Evolutionary conservation across 2,113 vertebrate species (phyloP).

Genomic region (Narcine bancroftii): DNA sequence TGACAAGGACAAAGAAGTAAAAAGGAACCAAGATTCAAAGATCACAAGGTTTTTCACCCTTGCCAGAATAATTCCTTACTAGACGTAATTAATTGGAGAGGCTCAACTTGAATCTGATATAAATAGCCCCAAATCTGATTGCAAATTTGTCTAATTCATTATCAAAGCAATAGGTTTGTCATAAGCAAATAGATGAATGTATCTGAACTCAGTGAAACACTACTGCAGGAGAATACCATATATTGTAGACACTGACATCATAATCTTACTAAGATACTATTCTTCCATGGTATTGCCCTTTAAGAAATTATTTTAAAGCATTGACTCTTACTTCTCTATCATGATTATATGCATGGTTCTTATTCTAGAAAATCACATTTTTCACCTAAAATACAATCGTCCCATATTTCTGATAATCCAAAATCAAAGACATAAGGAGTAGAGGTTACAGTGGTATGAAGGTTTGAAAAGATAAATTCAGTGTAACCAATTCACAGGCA

Average conservation of each 20-base stretch:
- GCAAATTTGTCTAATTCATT: constrained; percentile 6
- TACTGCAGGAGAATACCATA: not conserved
- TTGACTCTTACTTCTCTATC: not conserved
- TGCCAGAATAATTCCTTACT: constrained; percentile 1
- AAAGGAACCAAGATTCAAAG: constrained; percentile 25
- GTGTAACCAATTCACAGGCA: not conserved
- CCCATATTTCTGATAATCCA: not conserved
- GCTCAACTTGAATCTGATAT: constrained; percentile 23
- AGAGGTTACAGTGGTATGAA: constrained; percentile 9
- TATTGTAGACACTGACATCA: not conserved
- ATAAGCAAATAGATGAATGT: constrained; percentile 18
- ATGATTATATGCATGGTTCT: not conserved
- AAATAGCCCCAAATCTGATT: constrained; percentile 25
- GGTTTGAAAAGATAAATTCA: not conserved
- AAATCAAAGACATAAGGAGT: not conserved
- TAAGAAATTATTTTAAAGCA: not conserved
- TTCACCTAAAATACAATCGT: not conserved
- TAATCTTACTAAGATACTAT: not conserved
- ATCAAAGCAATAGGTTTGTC: not conserved
- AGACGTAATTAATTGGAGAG: not conserved
- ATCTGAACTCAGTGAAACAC: not conserved
- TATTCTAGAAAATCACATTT: constrained; percentile 5
- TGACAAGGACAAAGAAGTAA: constrained; percentile 34
- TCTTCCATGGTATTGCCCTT: not conserved
- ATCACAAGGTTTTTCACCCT: constrained; percentile 27